Percentiles rank a stretch among this genome's conserved stretches.
Conservation (phyloP, 2,888 invertebrate species). For the Limnephilus auricula region DNA sequence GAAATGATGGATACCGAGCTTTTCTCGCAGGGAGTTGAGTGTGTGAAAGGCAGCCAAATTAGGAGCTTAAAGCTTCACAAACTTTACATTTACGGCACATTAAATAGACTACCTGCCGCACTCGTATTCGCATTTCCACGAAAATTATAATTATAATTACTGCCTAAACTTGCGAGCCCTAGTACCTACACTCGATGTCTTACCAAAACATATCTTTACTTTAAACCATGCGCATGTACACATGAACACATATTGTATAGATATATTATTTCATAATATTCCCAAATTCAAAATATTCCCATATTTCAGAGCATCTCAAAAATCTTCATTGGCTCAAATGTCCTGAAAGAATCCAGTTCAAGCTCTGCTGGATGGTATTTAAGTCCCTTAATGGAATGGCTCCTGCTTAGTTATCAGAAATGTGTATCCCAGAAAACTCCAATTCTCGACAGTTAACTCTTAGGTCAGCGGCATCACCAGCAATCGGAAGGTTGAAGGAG, state of each 20-base stretch:
- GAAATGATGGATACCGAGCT: neutral
- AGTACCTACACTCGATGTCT: neutral
- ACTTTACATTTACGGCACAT: neutral
- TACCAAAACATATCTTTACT: neutral
- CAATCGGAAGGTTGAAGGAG: too few species aligned
- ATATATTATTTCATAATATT: too few species aligned
- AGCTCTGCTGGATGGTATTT: too few species aligned
- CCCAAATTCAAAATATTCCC: too few species aligned
- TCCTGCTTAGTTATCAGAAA: too few species aligned
- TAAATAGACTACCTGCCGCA: neutral
- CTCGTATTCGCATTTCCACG: neutral
- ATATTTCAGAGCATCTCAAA: too few species aligned
- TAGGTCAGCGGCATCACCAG: too few species aligned
- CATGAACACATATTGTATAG: neutral
- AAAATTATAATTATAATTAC: neutral
- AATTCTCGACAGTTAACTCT: too few species aligned
- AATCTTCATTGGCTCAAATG: too few species aligned
- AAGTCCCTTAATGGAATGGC: too few species aligned
- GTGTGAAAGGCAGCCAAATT: neutral
- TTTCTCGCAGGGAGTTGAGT: neutral
- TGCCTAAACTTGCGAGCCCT: neutral
- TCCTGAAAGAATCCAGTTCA: too few species aligned
- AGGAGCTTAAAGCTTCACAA: neutral
- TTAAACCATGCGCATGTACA: neutral
- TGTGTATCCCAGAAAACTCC: too few species aligned